phyloP scores from a whole-genome alignment of 35 echinoderm and acorn worm genomes.

The Lytechinus pictus region DNA sequence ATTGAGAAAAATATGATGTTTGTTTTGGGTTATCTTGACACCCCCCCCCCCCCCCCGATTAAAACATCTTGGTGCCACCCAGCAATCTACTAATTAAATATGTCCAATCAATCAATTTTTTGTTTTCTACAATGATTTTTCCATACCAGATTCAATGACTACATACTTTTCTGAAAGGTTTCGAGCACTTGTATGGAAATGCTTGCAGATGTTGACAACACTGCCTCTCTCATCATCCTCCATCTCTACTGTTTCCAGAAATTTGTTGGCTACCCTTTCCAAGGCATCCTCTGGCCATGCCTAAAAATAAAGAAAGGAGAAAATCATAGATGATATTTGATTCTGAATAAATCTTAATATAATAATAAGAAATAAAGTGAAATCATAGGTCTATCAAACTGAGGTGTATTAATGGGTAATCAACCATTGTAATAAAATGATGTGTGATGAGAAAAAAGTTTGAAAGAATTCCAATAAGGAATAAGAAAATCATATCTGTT shows the following conservation, averaged over 20 bases:
- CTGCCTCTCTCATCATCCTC: slow-evolving; percentile 87
- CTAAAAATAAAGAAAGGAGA: slow-evolving; percentile 45
- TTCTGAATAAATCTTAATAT: too few species aligned
- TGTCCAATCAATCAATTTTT: background rate
- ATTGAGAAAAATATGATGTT: too few species aligned
- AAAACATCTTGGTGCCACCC: too few species aligned
- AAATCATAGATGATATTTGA: background rate
- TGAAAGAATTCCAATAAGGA: background rate
- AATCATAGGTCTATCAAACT: too few species aligned
- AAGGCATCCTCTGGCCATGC: slow-evolving; percentile 99
- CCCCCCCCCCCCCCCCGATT: too few species aligned
- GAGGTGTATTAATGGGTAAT: too few species aligned
- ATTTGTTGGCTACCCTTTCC: slow-evolving; percentile 92
- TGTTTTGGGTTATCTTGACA: too few species aligned
- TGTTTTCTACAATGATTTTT: too few species aligned
- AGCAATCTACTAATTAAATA: background rate
- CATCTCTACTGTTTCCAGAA: slow-evolving; percentile 96
- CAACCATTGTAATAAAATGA: too few species aligned
- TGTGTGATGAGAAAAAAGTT: background rate
- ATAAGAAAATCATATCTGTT: background rate
- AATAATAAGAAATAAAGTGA: too few species aligned
- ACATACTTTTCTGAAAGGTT: slow-evolving; percentile 87
- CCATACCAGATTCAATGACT: background rate
- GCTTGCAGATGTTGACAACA: slow-evolving; percentile 91
- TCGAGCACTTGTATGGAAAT: slow-evolving; percentile 94